Conservation (phyloP, 1,140 invertebrate genomes). For the Drosophila seguyi region DNA sequence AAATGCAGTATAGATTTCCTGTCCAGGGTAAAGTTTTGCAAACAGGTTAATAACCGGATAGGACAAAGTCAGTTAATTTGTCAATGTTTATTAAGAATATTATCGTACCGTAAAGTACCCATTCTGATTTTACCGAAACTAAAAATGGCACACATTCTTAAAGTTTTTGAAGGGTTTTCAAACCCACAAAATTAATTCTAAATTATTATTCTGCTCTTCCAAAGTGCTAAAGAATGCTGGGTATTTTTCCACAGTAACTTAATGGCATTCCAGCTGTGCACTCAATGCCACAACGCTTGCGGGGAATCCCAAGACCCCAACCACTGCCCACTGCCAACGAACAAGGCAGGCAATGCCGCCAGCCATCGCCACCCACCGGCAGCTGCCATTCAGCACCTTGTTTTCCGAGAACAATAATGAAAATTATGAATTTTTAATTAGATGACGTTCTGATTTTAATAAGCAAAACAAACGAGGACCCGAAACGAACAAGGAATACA, state of each 20-base stretch:
- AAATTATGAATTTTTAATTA: slow-evolving; percentile 79
- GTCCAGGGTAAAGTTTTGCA: too few relatives aligned
- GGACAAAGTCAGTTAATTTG: too few relatives aligned
- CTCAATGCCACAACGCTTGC: slow-evolving; percentile 11
- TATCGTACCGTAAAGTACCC: too few relatives aligned
- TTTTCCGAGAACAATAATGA: slow-evolving; percentile 70
- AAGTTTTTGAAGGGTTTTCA: too few relatives aligned
- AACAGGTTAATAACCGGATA: too few relatives aligned
- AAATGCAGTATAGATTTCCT: too few relatives aligned
- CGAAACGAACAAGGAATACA: slow-evolving; percentile 34
- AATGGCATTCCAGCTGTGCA: slow-evolving; percentile 37
- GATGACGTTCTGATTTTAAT: slow-evolving; percentile 67
- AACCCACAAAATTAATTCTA: too few relatives aligned
- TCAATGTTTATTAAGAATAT: too few relatives aligned
- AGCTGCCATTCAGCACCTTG: slow-evolving; percentile 47
- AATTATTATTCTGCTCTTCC: too few relatives aligned
- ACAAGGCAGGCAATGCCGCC: neutral
- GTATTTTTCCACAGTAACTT: neutral
- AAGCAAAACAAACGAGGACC: slow-evolving; percentile 29
- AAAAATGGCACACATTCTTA: too few relatives aligned
- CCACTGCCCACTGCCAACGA: neutral
- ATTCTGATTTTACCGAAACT: too few relatives aligned
- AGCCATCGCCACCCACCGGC: slow-evolving; percentile 1
- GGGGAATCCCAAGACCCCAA: slow-evolving; percentile 5
- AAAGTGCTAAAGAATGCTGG: too few relatives aligned